Evolutionary conservation across 2,797 vertebrate species (phyloP), one percentile per base, ranked within the genome.

Genomic region (Toxotes lorentzi): DNA sequence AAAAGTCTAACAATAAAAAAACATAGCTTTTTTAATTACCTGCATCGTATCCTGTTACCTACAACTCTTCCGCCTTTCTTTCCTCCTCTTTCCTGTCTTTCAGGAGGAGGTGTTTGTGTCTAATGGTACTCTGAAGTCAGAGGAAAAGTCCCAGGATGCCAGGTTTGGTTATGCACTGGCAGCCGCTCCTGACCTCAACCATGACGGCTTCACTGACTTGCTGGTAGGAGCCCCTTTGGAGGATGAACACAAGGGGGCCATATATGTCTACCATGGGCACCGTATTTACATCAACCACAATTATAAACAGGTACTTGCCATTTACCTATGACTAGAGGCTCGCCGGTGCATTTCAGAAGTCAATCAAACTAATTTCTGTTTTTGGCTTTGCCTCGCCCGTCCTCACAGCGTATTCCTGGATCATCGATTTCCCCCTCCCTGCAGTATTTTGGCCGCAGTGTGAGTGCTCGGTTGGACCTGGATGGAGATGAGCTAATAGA

Each of bases 161-260:
- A 93, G 98, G 0, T 98, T 99, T 40, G 98, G 98, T 47, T 98
- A 96, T 10, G 94, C 97, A 7, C 78, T 99, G 94, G 93, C 95
- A 0, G 92, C 95, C 0, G 91, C 96, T 72, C 95, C 96, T 0
- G 97, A 99, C 68, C 94, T 99, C 45, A 97, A 99, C 91, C 97
- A 98, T 2, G 97, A 99, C 0, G 94, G 95, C 53, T 95, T 95
- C 63, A 90, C 88, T 0, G 98, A 99, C 47, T 94, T 95, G 64
- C 91, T 96, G 68, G 97, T 99, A 64, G 98, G 98, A 0, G 98
- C 98, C 0, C 98, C 98, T 0, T 90, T 99, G 74, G 98, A 99
- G 89, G 98, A 99, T 1, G 96, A 94, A 6, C 97, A 99, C 91
- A 94, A 82, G 0, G 98, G 98, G 1, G 97, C 98, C 0, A 58